These are phyloP conservation scores for Forbesichthys agassizii DNA, from an alignment of 2,113 vertebrate species.

Conservation along the genomic window DNA sequence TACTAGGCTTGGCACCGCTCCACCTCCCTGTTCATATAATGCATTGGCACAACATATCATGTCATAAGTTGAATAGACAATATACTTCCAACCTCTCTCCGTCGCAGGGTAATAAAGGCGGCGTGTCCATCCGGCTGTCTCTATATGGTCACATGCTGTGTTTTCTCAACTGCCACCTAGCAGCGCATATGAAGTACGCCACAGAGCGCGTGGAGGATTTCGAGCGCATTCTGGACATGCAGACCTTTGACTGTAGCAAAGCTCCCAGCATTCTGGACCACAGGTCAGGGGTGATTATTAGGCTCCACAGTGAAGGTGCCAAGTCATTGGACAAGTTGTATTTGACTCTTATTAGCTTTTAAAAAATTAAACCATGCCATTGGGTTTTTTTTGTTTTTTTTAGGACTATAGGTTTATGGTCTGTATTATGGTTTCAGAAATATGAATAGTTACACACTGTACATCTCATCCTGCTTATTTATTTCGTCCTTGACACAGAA, in stretches of 20 bases:
- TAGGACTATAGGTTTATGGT: no score
- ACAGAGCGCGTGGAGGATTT: constrained; percentile 88
- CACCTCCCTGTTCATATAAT: no score
- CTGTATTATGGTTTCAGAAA: no score
- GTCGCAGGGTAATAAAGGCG: constrained; percentile 96
- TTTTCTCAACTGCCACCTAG: constrained; percentile 95
- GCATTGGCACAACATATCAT: no score
- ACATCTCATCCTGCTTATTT: no score
- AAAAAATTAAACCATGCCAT: no score
- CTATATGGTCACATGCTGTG: constrained; percentile 89
- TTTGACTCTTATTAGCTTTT: no score
- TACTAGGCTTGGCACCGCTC: no score
- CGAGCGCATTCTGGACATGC: constrained; percentile 86
- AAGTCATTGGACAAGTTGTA: no score
- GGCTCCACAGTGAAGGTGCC: background rate
- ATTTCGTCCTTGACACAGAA: no score
- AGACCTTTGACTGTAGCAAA: constrained; percentile 77
- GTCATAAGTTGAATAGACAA: background rate
- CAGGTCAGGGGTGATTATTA: constrained; percentile 79
- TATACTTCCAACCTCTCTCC: background rate
- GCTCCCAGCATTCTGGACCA: constrained; percentile 82
- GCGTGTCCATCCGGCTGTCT: constrained; percentile 82
- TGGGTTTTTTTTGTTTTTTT: no score
- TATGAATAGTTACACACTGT: no score
- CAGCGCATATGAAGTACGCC: constrained; percentile 87